Evolutionary conservation across 2,888 invertebrate species (phyloP).

Genomic region (Oxyteleia sp.): DNA sequence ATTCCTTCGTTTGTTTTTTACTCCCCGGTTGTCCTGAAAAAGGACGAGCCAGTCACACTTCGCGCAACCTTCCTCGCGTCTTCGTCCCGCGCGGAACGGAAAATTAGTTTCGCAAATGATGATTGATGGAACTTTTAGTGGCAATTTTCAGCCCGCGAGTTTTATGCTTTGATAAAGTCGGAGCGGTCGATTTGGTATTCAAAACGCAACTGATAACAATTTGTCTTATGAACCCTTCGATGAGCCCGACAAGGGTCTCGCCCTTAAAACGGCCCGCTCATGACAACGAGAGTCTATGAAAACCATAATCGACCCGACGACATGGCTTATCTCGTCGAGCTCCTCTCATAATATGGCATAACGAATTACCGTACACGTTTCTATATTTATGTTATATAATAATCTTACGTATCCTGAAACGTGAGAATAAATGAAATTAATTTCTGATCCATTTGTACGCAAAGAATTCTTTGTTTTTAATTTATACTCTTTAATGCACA

Average conservation of each 20-base stretch:
- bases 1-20: too few species aligned
- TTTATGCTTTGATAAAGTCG: too few species aligned
- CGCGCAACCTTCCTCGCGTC: too few species aligned
- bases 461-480: not conserved
- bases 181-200: too few species aligned
- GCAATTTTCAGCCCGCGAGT: too few species aligned
- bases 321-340: slow-evolving; percentile 83
- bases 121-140: too few species aligned
- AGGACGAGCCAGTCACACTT: too few species aligned
- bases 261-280: slow-evolving; percentile 76
- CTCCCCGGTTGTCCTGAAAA: too few species aligned
- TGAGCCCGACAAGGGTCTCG: slow-evolving; percentile 70
- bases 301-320: slow-evolving; percentile 83
- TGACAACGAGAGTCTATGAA: slow-evolving; percentile 76
- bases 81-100: too few species aligned
- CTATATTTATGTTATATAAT: slow-evolving; percentile 69
- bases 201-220: too few species aligned
- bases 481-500: too few species aligned
- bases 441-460: not conserved
- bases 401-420: slow-evolving; percentile 32
- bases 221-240: slow-evolving; percentile 71
- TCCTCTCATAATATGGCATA: slow-evolving; percentile 77
- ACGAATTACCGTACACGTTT: slow-evolving; percentile 78
- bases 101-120: too few species aligned
- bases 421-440: slow-evolving; percentile 4